phyloP scores from a whole-genome alignment of 2,113 vertebrate species.

The Neolamprologus sp. region DNA sequence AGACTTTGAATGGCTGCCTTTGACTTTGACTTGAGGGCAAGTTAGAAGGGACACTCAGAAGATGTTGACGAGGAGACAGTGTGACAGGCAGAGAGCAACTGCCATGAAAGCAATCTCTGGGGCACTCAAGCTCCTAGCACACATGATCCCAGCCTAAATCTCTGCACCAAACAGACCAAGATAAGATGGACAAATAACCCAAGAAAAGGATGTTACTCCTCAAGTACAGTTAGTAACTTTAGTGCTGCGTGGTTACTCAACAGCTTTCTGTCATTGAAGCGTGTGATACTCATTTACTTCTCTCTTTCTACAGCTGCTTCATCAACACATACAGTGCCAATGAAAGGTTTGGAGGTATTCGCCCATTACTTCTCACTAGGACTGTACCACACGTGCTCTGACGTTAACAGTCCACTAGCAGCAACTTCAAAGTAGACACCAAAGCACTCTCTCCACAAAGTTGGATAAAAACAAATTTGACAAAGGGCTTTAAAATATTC shows the following conservation, averaged over 20 bases:
- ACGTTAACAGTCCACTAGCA: neutral
- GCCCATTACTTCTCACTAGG: neutral
- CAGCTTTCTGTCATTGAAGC: neutral
- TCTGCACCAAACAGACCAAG: neutral
- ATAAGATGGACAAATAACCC: neutral
- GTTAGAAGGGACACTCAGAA: neutral
- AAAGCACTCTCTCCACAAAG: neutral
- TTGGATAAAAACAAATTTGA: neutral
- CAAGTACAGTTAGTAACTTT: neutral
- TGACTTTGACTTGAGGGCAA: neutral
- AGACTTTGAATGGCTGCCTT: neutral
- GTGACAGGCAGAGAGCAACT: constrained; percentile 15
- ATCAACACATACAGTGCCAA: neutral
- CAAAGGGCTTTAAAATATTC: neutral
- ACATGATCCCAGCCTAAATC: constrained; percentile 7
- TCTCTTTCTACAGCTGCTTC: neutral
- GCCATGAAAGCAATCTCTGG: constrained; percentile 6
- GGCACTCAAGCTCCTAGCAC: neutral
- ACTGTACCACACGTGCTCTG: neutral
- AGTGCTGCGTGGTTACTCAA: neutral
- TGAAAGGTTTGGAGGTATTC: neutral
- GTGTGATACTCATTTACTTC: neutral
- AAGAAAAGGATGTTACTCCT: neutral
- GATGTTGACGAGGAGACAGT: constrained; percentile 1
- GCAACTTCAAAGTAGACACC: neutral